A percentile compares a stretch with the other conserved stretches of the same genome.
These are phyloP conservation scores for Mya arenaria DNA, from an alignment of 1,140 invertebrate genomes.

Conservation along the genomic window DNA sequence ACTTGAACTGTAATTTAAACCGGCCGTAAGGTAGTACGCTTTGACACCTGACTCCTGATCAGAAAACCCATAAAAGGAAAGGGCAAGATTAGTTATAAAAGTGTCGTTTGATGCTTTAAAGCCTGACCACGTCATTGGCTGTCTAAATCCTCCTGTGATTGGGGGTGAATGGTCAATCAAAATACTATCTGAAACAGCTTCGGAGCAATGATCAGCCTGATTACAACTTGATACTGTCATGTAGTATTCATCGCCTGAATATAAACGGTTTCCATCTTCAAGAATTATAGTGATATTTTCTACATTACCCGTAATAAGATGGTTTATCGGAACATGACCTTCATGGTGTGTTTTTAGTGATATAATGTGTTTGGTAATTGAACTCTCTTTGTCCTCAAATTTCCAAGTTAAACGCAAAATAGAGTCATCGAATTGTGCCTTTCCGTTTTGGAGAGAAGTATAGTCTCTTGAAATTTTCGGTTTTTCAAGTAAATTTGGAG, in stretches of 20 bases:
- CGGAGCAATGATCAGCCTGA: conserved; percentile 30
- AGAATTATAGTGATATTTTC: not conserved
- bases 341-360: conserved; percentile 2
- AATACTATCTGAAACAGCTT: not conserved
- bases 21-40: conserved; percentile 1
- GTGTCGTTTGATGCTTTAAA: not conserved
- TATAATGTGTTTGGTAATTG: not conserved
- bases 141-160: conserved; percentile 19
- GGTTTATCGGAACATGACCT: not conserved
- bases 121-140: conserved; percentile 1
- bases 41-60: conserved; percentile 26
- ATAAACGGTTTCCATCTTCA: not conserved
- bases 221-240: conserved; percentile 35
- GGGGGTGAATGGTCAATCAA: conserved; percentile 49
- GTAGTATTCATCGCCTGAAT: conserved; percentile 29
- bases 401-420: not conserved
- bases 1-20: not conserved
- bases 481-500: not conserved
- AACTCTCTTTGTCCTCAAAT: conserved; percentile 23
- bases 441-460: too few species aligned
- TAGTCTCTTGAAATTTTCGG: conserved; percentile 1
- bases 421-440: conserved; percentile 30
- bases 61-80: conserved; percentile 18
- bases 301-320: not conserved
- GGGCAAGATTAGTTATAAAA: not conserved